Evolutionary conservation across 2,797 vertebrate genomes (phyloP).

Genomic region (Vireo griseus): DNA sequence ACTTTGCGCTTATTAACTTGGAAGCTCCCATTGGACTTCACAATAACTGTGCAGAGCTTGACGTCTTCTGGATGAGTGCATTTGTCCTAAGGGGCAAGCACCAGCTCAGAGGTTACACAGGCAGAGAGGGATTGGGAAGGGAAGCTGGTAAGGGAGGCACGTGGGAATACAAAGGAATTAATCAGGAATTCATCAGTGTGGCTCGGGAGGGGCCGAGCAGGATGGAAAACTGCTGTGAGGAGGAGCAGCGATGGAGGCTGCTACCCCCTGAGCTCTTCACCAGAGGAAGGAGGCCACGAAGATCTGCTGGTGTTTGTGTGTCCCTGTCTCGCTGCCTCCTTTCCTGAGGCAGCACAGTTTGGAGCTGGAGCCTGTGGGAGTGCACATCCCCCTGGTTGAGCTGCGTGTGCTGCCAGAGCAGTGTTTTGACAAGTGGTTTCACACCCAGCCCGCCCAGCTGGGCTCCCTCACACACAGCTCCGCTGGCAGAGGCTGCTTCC

Average conservation of each 20-base stretch:
- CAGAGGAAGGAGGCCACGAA: neutral
- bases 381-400: neutral
- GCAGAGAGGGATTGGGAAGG: conserved; percentile 40
- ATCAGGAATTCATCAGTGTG: neutral
- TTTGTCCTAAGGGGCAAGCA: conserved; percentile 86
- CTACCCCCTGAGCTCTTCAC: neutral
- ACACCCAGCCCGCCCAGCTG: neutral
- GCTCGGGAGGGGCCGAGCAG: neutral
- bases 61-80: conserved; percentile 97
- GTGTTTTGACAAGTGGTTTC: neutral
- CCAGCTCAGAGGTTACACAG: conserved; percentile 70
- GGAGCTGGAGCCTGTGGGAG: neutral
- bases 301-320: neutral
- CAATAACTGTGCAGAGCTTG: conserved; percentile 93
- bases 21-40: conserved; percentile 96
- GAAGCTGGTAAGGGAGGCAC: neutral
- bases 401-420: neutral
- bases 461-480: neutral
- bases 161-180: neutral
- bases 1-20: conserved; percentile 95
- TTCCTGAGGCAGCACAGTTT: neutral
- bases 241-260: neutral
- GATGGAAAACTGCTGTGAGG: neutral
- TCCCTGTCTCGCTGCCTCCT: neutral
- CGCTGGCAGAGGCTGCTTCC: neutral